A percentile compares a stretch with the other conserved stretches of the same genome.
Conservation (phyloP, 2,113 vertebrate species). For the Pteruthius melanotis region DNA sequence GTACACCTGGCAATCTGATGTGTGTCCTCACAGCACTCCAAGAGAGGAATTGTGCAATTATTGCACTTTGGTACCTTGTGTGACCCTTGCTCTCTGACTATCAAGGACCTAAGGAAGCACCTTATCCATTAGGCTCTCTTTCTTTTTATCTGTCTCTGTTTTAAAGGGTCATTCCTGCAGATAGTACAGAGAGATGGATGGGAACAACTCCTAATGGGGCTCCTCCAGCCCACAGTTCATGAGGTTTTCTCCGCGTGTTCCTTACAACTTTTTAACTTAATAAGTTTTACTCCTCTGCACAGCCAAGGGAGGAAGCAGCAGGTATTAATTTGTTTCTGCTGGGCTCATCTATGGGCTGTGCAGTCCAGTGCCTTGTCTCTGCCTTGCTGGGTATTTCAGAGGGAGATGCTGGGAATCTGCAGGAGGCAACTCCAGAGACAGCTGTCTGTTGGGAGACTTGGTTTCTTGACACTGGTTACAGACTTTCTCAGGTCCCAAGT, state of each 20-base stretch:
- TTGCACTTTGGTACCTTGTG: neutral
- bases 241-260: neutral
- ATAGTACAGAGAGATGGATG: neutral
- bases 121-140: neutral
- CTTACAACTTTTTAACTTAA: neutral
- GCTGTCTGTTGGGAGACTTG: neutral
- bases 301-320: neutral
- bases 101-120: neutral
- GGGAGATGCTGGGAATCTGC: neutral
- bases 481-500: neutral
- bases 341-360: neutral
- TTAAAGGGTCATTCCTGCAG: neutral
- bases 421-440: neutral
- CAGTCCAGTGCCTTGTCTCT: neutral
- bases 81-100: neutral
- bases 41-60: neutral
- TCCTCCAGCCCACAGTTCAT: neutral
- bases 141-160: neutral
- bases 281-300: neutral
- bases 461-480: neutral
- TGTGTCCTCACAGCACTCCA: neutral
- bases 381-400: neutral
- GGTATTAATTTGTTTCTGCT: neutral
- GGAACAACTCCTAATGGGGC: rapidly evolving
- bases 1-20: neutral